phyloP scores from a whole-genome alignment of 2,797 vertebrate species.

The Gymnopithys bicolor region DNA sequence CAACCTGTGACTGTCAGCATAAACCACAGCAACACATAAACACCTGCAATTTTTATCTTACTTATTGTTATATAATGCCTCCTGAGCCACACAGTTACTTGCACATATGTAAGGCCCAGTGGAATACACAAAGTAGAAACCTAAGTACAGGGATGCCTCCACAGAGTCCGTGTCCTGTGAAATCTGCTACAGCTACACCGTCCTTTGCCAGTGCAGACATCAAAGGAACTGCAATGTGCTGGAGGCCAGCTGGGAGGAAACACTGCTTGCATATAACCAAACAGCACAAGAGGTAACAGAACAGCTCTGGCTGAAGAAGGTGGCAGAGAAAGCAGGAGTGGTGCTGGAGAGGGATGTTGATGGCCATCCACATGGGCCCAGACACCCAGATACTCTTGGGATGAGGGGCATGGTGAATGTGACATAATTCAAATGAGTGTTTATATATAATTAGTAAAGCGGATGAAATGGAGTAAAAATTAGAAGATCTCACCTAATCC shows the following conservation, averaged over 20 bases:
- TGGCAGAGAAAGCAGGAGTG: not conserved
- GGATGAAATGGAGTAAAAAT: conserved; percentile 11
- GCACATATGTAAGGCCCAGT: rapidly evolving
- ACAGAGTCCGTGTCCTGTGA: not conserved
- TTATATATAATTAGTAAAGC: conserved; percentile 25
- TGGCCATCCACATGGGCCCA: rapidly evolving
- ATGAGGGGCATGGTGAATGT: not conserved
- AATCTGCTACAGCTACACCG: not conserved
- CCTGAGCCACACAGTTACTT: not conserved
- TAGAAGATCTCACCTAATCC: conserved; percentile 5
- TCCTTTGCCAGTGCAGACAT: not conserved
- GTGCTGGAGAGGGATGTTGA: rapidly evolving
- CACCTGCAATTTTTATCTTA: not conserved
- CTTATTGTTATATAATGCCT: not conserved
- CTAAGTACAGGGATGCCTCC: not conserved
- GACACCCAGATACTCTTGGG: not conserved
- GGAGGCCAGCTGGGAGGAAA: not conserved
- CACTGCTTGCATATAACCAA: no score
- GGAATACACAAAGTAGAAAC: not conserved
- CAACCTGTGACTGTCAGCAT: rapidly evolving
- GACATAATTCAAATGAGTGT: not conserved
- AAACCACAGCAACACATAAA: not conserved
- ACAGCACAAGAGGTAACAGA: not conserved
- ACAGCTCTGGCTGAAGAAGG: not conserved
- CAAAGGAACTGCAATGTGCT: not conserved